phyloP scores from a whole-genome alignment of 1,140 invertebrate species.

The Drosophila melanica region DNA sequence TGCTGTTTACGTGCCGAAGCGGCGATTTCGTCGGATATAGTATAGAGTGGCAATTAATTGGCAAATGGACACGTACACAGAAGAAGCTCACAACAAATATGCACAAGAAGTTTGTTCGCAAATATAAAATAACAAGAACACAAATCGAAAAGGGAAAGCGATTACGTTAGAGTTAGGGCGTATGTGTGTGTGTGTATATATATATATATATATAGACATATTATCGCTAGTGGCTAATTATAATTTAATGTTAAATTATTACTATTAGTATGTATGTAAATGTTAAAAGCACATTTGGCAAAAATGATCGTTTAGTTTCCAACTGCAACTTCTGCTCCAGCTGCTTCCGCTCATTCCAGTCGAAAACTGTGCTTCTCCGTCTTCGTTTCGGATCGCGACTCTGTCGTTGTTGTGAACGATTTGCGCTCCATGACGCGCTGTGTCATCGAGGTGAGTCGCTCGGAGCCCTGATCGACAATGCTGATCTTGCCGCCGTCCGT shows the following conservation, averaged over 20 bases:
- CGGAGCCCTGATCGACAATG: conserved; percentile 75
- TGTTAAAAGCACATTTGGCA: conserved; percentile 84
- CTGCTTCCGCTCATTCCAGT: conserved; percentile 56
- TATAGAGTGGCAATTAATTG: conserved; percentile 63
- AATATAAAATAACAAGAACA: conserved; percentile 33
- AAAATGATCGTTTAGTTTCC: conserved; percentile 48
- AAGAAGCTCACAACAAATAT: conserved; percentile 49
- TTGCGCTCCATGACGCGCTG: conserved; percentile 86
- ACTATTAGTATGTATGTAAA: conserved; percentile 80
- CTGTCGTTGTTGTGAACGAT: conserved; percentile 85
- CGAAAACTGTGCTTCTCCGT: conserved; percentile 83
- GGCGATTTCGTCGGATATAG: conserved; percentile 15
- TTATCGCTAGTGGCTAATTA: conserved; percentile 76
- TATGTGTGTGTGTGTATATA: conserved; percentile 34
- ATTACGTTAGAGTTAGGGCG: conserved; percentile 58
- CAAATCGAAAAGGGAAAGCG: conserved; percentile 37
- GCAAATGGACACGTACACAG: conserved; percentile 56
- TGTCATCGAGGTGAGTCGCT: conserved; percentile 84
- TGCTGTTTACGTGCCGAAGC: conserved; percentile 11
- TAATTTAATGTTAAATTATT: conserved; percentile 76
- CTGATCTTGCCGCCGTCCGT: conserved; percentile 79
- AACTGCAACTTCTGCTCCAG: conserved; percentile 27
- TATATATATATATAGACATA: conserved; percentile 69
- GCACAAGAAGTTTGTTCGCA: conserved; percentile 19
- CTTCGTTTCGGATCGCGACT: conserved; percentile 84